phyloP scores from a whole-genome alignment of 2,888 invertebrate genomes.

The Nomada fabriciana region DNA sequence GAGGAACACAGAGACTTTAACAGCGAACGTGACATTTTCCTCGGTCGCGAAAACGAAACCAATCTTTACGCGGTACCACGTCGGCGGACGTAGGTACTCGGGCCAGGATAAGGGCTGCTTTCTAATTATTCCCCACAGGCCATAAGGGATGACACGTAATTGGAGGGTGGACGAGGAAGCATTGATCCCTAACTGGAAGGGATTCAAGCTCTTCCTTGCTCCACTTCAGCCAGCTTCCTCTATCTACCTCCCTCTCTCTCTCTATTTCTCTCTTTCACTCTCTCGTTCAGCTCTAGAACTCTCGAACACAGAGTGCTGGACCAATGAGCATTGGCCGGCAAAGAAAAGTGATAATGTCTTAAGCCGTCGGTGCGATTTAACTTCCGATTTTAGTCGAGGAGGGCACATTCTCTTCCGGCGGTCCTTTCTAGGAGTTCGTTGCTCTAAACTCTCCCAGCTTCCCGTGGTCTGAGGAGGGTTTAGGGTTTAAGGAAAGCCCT shows the following conservation, averaged over 20 bases:
- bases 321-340: constrained; percentile 76
- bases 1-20: constrained; percentile 45
- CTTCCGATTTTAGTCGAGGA: constrained; percentile 79
- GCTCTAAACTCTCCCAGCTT: constrained; percentile 79
- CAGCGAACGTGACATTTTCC: constrained; percentile 33
- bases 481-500: constrained; percentile 82
- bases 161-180: constrained; percentile 80
- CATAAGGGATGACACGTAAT: constrained; percentile 80
- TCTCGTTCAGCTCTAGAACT: constrained; percentile 42
- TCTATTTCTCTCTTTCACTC: constrained; percentile 37
- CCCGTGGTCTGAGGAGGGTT: constrained; percentile 81
- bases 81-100: constrained; percentile 47
- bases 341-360: constrained; percentile 90
- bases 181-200: constrained; percentile 79
- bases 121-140: constrained; percentile 82
- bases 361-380: constrained; percentile 87
- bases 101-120: constrained; percentile 74
- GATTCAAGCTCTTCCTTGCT: constrained; percentile 68
- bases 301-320: constrained; percentile 47
- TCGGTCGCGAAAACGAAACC: constrained; percentile 48
- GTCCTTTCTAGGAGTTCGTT: constrained; percentile 74
- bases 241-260: constrained; percentile 24
- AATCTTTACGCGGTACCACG: constrained; percentile 50
- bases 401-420: constrained; percentile 66
- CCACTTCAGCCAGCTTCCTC: constrained; percentile 27